Conservation (phyloP, 2,888 invertebrate genomes). For the Sericinus montela region DNA sequence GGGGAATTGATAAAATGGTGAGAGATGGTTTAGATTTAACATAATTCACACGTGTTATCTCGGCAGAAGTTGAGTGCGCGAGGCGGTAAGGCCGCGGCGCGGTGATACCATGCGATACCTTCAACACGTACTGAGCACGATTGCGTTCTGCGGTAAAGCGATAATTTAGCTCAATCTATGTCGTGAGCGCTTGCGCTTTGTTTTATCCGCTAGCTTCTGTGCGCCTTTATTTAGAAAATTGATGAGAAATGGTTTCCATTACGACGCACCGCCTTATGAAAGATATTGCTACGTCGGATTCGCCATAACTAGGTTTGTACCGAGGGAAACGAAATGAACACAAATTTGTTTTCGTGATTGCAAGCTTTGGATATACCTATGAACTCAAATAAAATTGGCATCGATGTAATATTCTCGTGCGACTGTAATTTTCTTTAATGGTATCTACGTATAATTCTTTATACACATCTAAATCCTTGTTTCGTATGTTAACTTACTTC, state of each 20-base stretch:
- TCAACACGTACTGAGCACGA: conserved; percentile 29
- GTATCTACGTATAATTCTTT: conserved; percentile 24
- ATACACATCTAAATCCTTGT: too few species aligned
- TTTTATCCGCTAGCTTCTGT: conserved; percentile 77
- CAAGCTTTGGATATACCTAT: conserved; percentile 57
- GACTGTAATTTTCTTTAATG: conserved; percentile 64
- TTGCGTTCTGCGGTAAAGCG: conserved; percentile 79
- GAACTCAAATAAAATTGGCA: conserved; percentile 70
- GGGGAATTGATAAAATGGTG: conserved; percentile 61
- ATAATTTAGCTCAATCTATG: conserved; percentile 79
- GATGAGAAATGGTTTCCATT: conserved; percentile 79
- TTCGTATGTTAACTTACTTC: too few species aligned
- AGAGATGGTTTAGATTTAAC: conserved; percentile 63
- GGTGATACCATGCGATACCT: conserved; percentile 27
- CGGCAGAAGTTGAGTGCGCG: conserved; percentile 52
- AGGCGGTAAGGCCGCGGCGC: conserved; percentile 37
- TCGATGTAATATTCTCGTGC: conserved; percentile 67
- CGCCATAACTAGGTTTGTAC: conserved; percentile 51
- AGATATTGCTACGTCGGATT: conserved; percentile 61
- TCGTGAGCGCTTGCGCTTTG: conserved; percentile 76
- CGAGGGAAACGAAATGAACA: conserved; percentile 71
- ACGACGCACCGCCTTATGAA: conserved; percentile 71
- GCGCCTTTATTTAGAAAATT: conserved; percentile 79
- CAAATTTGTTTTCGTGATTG: conserved; percentile 79
- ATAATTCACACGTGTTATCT: conserved; percentile 73